phyloP scores from a whole-genome alignment of 2,888 invertebrate genomes.

The Sipunculus nudus region DNA sequence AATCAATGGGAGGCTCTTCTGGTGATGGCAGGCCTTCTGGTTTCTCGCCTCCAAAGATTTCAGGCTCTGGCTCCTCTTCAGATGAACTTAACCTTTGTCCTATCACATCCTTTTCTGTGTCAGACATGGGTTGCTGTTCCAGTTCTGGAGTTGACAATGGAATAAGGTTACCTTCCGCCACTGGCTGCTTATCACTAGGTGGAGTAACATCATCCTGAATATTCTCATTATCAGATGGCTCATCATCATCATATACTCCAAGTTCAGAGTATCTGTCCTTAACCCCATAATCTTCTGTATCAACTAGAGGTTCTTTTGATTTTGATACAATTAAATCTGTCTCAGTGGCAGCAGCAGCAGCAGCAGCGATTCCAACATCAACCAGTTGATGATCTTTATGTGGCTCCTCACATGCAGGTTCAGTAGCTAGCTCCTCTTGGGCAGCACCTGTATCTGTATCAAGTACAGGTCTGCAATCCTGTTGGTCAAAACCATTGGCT shows the following conservation, averaged over 20 bases:
- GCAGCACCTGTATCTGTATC: too few species aligned
- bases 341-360: neutral
- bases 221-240: slow-evolving; percentile 7
- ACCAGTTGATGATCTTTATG: neutral
- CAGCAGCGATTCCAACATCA: slow-evolving; percentile 6
- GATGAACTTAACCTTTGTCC: too few species aligned
- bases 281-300: slow-evolving; percentile 12
- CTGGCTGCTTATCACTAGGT: neutral
- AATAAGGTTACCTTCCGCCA: too few species aligned
- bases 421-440: neutral
- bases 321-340: too few species aligned
- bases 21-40: slow-evolving; percentile 31
- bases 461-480: too few species aligned
- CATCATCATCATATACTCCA: slow-evolving; percentile 7
- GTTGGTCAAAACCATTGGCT: too few species aligned
- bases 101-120: neutral
- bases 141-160: too few species aligned
- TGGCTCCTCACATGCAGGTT: neutral
- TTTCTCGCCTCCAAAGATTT: slow-evolving; percentile 25
- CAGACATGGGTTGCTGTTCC: too few species aligned
- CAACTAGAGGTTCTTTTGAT: slow-evolving; percentile 24
- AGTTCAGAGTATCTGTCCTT: slow-evolving; percentile 23
- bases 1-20: slow-evolving; percentile 8
- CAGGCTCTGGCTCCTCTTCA: slow-evolving; percentile 16
- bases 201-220: too few species aligned